Base-by-base conservation (phyloP, 2,888 invertebrate genomes). In the Agriopis leucophaearia region DNA sequence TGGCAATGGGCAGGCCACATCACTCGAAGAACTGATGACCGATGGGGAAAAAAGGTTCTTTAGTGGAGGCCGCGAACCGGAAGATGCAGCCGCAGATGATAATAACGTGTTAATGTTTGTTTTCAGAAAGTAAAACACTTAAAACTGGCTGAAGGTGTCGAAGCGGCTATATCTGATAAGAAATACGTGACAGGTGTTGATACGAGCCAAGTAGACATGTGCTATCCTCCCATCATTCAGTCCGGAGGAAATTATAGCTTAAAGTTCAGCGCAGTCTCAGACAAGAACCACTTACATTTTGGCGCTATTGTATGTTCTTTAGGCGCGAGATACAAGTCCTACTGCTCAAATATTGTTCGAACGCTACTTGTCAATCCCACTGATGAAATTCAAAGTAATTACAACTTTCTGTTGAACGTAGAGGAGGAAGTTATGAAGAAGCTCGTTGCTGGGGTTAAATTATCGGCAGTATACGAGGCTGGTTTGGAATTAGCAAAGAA, bases 191-290 rank as follows among this genome's bases (percentile, higher is more conserved):
- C 97, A 10, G 97, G 97, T 1, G 97, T 98, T 0, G 99, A 99
- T 90, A 96, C 96, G 4, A 95, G 96, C 36, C 97, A 98, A 87
- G 95, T 99, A 5, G 99, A 99, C 83, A 98, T 99, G 96, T 99
- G 99, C 85, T 99, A 99, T 87, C 99, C 99, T 0, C 98, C 99
- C 0, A 99, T 99, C 67, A 98, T 99, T 81, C 99, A 99, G 88
- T 99, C 99, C 44, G 99, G 99, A 9, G 99, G 99, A n/a, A 96
- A 97, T 84, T 99, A 99, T 92, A 97, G 97, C 82, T 95, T 99
- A 54, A 99, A 99, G 91, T 99, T 99, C 90, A 99, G 99, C 84
- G 98, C 98, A 5, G 96, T 96, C 3, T 98, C 99, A 78, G 99
- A 99, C 87, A 99, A 99, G 86, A 98, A 98, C 85, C 96, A 96